phyloP scores from a whole-genome alignment of 2,888 invertebrate genomes.

The Dasysyrphus albostriatus region DNA sequence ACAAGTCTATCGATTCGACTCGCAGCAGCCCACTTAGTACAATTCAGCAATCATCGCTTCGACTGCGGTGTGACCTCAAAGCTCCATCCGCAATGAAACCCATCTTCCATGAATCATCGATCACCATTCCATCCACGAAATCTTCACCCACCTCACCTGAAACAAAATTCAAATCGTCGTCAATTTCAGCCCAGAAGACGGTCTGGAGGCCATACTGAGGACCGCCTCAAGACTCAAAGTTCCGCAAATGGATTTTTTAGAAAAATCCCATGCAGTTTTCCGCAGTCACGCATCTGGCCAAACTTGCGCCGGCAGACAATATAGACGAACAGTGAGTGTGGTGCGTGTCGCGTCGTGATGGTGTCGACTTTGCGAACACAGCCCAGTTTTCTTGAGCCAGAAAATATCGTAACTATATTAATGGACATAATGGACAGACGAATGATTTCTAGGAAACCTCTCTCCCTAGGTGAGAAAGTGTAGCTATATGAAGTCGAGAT shows the following conservation, averaged over 20 bases:
- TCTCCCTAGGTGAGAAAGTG: constrained; percentile 26
- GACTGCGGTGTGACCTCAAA: constrained; percentile 86
- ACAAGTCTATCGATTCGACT: constrained; percentile 81
- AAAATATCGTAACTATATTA: constrained; percentile 48
- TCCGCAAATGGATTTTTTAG: constrained; percentile 63
- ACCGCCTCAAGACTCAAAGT: constrained; percentile 34
- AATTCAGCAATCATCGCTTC: constrained; percentile 85
- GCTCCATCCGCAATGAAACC: constrained; percentile 86
- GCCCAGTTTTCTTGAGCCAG: constrained; percentile 64
- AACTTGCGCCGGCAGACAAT: not conserved
- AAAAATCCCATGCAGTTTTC: constrained; percentile 59
- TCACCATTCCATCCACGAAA: constrained; percentile 51
- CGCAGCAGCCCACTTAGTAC: constrained; percentile 79
- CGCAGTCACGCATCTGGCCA: constrained; percentile 8
- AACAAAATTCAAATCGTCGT: constrained; percentile 85
- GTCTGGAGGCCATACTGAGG: constrained; percentile 90
- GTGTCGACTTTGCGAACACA: constrained; percentile 46
- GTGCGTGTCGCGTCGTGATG: constrained; percentile 3
- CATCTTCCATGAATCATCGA: constrained; percentile 84
- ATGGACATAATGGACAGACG: constrained; percentile 28
- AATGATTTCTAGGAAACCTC: constrained; percentile 15
- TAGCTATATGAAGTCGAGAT: constrained; percentile 4
- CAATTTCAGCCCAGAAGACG: constrained; percentile 87
- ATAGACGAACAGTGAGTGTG: constrained; percentile 14
- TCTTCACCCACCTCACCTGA: constrained; percentile 78